Percentiles rank a stretch among this genome's conserved stretches.
Evolutionary conservation across 1,140 invertebrate genomes (phyloP).

Genomic region (Nephotettix cincticeps): DNA sequence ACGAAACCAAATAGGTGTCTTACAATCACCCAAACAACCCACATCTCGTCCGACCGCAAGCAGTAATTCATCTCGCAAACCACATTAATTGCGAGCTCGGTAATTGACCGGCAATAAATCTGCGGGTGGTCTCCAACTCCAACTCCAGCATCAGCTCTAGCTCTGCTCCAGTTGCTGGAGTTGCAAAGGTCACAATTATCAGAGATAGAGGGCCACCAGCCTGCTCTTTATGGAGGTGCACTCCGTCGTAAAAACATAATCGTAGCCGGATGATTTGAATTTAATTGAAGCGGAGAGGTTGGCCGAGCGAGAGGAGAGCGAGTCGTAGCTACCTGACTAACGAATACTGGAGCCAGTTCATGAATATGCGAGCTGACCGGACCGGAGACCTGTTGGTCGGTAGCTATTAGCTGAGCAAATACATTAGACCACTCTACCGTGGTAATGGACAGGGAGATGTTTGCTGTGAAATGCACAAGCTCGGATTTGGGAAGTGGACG

Average conservation of each 20-base stretch:
- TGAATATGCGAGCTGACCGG: not conserved
- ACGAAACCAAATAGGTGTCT: too few relatives aligned
- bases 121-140: too few relatives aligned
- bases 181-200: not conserved
- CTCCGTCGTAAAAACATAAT: slow-evolving; percentile 5
- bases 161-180: too few relatives aligned
- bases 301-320: not conserved
- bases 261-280: slow-evolving; percentile 4
- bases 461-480: not conserved
- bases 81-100: too few relatives aligned
- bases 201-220: not conserved
- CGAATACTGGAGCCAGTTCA: not conserved
- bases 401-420: slow-evolving; percentile 17
- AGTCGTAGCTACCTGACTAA: not conserved
- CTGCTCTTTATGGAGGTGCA: slow-evolving; percentile 6
- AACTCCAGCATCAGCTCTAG: too few relatives aligned
- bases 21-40: too few relatives aligned
- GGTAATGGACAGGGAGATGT: not conserved
- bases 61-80: too few relatives aligned
- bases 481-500: not conserved
- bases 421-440: not conserved
- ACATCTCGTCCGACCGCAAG: too few relatives aligned
- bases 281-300: not conserved
- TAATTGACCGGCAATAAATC: too few relatives aligned
- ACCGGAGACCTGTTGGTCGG: not conserved